Conservation (phyloP, 1,140 invertebrate genomes). For the Riptortus pedestris region DNA sequence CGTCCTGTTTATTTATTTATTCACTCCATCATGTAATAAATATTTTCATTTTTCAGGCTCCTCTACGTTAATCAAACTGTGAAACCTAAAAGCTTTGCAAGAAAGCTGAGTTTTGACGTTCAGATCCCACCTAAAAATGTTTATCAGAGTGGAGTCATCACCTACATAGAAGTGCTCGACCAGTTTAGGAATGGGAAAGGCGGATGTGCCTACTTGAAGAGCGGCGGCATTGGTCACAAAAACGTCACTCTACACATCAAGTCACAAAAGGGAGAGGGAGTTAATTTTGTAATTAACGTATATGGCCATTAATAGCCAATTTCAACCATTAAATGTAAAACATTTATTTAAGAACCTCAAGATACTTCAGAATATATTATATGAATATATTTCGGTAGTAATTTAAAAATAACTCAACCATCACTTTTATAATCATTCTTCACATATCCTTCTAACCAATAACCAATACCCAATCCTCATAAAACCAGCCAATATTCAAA, state of each 20-base stretch:
- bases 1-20: no score
- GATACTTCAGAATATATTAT: background rate
- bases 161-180: conserved; percentile 17
- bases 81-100: background rate
- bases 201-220: conserved; percentile 20
- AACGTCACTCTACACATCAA: conserved; percentile 25
- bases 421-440: background rate
- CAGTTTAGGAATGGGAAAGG: conserved; percentile 22
- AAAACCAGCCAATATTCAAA: no score
- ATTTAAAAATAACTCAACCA: background rate
- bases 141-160: background rate
- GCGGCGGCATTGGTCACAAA: conserved; percentile 21
- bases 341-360: background rate
- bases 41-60: background rate
- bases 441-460: background rate
- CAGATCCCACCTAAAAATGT: background rate
- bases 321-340: background rate
- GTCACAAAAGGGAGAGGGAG: conserved; percentile 25
- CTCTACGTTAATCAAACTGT: background rate
- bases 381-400: background rate
- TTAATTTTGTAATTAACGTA: conserved; percentile 26
- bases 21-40: no score
- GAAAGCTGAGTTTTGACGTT: background rate
- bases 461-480: background rate
- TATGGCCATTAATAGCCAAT: conserved; percentile 17